These are phyloP conservation scores for Acronicta alni DNA, from an alignment of 2,888 invertebrate species.

Conservation along the genomic window DNA sequence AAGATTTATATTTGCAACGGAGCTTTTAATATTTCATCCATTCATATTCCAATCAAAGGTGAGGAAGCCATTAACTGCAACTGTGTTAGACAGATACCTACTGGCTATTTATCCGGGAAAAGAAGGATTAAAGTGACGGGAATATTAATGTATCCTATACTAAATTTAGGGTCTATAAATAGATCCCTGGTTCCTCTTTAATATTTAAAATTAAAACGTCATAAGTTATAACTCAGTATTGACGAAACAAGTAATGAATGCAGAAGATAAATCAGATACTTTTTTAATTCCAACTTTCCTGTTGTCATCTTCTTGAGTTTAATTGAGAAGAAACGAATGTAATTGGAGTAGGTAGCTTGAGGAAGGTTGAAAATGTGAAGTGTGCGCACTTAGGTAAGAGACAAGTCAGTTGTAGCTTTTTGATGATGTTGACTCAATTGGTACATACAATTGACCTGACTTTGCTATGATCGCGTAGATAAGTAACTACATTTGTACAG, in stretches of 20 bases:
- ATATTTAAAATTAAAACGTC: too few relatives aligned
- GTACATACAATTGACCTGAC: too few relatives aligned
- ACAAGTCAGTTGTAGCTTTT: too few relatives aligned
- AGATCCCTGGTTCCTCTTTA: neutral
- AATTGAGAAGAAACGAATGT: neutral
- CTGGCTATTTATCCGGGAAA: neutral
- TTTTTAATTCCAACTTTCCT: neutral
- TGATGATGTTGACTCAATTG: too few relatives aligned
- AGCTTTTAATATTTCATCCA: conserved; percentile 20
- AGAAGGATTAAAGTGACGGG: conserved; percentile 9
- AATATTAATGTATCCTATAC: conserved; percentile 17
- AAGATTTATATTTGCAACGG: neutral
- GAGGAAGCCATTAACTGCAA: conserved; percentile 43
- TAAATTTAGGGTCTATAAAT: neutral
- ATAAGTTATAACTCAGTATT: too few relatives aligned
- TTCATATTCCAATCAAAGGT: conserved; percentile 30
- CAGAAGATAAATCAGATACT: neutral
- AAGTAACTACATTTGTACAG: too few relatives aligned
- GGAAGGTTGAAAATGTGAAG: too few relatives aligned
- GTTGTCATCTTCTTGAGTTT: neutral
- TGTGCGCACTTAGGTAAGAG: too few relatives aligned
- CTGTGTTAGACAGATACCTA: conserved; percentile 10
- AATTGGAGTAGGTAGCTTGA: too few relatives aligned
- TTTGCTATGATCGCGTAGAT: too few relatives aligned
- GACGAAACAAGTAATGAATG: too few relatives aligned